phyloP scores from a whole-genome alignment of 2,888 invertebrate species.

The Atherix ibis region DNA sequence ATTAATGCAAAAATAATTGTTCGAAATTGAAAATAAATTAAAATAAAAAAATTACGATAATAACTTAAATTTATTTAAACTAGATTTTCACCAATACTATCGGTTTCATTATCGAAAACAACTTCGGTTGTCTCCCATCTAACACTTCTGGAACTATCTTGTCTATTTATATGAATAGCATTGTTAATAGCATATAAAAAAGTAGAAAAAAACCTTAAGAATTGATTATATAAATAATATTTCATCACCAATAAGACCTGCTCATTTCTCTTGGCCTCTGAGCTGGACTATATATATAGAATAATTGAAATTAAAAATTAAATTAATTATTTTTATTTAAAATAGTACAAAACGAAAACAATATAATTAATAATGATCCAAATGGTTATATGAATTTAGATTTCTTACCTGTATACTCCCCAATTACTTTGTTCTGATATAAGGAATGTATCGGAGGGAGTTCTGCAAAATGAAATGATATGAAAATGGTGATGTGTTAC shows the following conservation, averaged over 20 bases:
- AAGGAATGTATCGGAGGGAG: conserved; percentile 13
- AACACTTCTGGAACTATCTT: background rate
- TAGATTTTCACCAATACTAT: no score
- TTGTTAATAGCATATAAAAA: background rate
- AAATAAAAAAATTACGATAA: no score
- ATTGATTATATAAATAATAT: conserved; percentile 6
- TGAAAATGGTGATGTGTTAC: no score
- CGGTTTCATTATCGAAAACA: no score
- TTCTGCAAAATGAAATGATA: conserved; percentile 10
- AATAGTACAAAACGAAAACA: background rate
- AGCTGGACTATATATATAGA: conserved; percentile 5
- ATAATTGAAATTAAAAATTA: background rate
- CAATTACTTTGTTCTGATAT: conserved; percentile 15
- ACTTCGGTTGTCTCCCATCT: background rate
- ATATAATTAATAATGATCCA: background rate
- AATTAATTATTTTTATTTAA: background rate
- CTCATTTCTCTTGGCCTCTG: conserved; percentile 9
- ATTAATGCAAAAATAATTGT: no score
- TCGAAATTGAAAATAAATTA: no score
- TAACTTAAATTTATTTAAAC: no score
- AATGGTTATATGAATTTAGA: no score
- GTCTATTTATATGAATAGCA: no score
- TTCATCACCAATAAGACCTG: conserved; percentile 12
- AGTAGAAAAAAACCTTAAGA: conserved; percentile 3
- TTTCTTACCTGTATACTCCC: conserved; percentile 13